Percentiles rank a stretch among this genome's conserved stretches.
Evolutionary conservation across 2,113 vertebrate species (phyloP).

Genomic region (Mastomys natalensis): DNA sequence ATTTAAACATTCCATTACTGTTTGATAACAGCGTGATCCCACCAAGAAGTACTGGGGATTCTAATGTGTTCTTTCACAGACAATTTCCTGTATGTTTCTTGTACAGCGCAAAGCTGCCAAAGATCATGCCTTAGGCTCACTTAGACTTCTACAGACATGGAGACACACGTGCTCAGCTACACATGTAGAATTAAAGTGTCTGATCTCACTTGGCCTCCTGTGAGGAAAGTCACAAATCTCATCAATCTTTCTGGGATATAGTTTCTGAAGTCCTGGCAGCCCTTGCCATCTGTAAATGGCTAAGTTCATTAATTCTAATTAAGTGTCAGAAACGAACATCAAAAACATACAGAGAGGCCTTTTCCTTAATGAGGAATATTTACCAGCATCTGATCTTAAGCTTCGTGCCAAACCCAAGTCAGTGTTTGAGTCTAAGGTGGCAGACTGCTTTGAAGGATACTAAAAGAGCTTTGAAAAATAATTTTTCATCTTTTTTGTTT

Average conservation of each 20-base stretch:
- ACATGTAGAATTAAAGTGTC: constrained; percentile 78
- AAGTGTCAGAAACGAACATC: constrained; percentile 85
- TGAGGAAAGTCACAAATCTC: constrained; percentile 82
- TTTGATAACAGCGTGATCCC: constrained; percentile 83
- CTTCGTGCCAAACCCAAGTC: constrained; percentile 77
- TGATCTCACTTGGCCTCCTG: constrained; percentile 82
- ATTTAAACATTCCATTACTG: constrained; percentile 85
- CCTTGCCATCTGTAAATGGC: constrained; percentile 79
- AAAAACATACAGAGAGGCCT: constrained; percentile 83
- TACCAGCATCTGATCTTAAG: constrained; percentile 82
- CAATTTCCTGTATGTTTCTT: constrained; percentile 81
- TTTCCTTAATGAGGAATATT: constrained; percentile 81
- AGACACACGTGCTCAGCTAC: neutral
- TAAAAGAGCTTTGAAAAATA: constrained; percentile 26
- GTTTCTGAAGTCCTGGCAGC: constrained; percentile 84
- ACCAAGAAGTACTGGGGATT: constrained; percentile 79
- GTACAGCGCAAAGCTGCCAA: constrained; percentile 79
- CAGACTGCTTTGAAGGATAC: neutral
- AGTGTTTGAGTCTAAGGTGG: constrained; percentile 51
- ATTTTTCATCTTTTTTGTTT: constrained; percentile 55
- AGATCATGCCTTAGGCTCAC: constrained; percentile 80
- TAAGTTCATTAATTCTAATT: constrained; percentile 87
- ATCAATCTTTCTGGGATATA: constrained; percentile 78
- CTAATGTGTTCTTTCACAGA: constrained; percentile 80
- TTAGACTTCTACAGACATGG: constrained; percentile 50